Percentiles rank a stretch among this genome's conserved stretches.
Evolutionary conservation across 1,140 invertebrate genomes (phyloP).

Genomic region (Lepidurus couesii): DNA sequence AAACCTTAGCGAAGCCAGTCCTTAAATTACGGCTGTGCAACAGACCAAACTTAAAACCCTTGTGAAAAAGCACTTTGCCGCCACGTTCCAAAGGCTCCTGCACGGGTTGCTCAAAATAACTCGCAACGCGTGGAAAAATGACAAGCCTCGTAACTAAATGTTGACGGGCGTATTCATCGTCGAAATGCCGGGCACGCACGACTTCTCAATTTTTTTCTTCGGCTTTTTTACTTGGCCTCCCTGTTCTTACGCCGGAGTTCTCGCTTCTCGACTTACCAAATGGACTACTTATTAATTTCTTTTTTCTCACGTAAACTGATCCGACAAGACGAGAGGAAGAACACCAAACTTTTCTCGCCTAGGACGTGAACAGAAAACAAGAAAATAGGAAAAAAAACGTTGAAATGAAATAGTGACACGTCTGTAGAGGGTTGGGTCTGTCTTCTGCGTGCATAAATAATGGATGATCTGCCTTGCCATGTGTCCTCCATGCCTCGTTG

Average conservation of each 20-base stretch:
- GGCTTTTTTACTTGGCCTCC: neutral
- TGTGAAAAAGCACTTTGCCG: neutral
- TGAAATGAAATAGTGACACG: conserved; percentile 14
- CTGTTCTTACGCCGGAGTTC: neutral
- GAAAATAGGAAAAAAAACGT: neutral
- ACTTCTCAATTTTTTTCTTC: neutral
- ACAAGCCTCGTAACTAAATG: conserved; percentile 22
- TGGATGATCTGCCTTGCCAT: conserved; percentile 16
- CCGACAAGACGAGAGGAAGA: neutral
- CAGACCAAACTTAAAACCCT: neutral
- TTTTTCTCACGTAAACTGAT: neutral
- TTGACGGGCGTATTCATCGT: conserved; percentile 13
- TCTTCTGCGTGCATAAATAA: conserved; percentile 5
- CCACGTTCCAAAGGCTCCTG: neutral
- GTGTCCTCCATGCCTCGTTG: conserved; percentile 17
- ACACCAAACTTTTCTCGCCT: neutral
- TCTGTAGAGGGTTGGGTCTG: conserved; percentile 3
- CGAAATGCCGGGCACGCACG: neutral
- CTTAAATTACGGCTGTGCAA: neutral
- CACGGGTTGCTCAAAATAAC: conserved; percentile 15
- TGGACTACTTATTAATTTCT: neutral
- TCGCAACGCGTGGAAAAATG: conserved; percentile 8
- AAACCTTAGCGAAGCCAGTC: neutral
- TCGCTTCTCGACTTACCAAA: neutral
- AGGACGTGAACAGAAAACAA: neutral